Percentiles rank a stretch among this genome's conserved stretches.
These are phyloP conservation scores for Zingel zingel DNA, from an alignment of 2,113 vertebrate genomes.

Conservation along the genomic window DNA sequence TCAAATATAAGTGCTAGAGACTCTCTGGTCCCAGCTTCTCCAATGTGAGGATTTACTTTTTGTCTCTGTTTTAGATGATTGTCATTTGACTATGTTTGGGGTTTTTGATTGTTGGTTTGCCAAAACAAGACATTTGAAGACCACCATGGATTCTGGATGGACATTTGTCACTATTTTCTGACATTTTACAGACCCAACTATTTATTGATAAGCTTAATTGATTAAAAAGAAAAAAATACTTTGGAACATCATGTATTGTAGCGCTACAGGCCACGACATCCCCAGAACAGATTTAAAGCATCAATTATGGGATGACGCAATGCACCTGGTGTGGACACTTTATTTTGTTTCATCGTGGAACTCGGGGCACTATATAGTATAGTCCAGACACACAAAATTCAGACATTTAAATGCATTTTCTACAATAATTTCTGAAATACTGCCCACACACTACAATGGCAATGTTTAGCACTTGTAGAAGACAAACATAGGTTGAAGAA, in stretches of 20 bases:
- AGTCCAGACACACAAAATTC: not conserved
- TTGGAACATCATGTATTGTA: not conserved
- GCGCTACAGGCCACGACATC: not conserved
- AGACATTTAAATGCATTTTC: not conserved
- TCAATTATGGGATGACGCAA: not conserved
- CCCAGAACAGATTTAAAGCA: not conserved
- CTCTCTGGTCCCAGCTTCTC: not conserved
- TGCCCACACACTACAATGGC: too few relatives aligned
- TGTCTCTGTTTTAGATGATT: not conserved
- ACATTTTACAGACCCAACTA: not conserved
- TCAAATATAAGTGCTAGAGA: too few relatives aligned
- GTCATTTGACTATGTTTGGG: not conserved
- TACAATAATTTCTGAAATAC: not conserved
- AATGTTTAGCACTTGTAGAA: too few relatives aligned
- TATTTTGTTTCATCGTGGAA: not conserved
- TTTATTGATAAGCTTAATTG: not conserved
- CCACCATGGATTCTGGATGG: not conserved
- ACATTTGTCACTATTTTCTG: not conserved
- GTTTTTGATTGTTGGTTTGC: not conserved
- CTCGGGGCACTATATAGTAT: not conserved
- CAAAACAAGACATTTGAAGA: not conserved
- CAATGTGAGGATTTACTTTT: not conserved
- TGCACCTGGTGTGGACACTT: not conserved
- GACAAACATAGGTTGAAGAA: too few relatives aligned
- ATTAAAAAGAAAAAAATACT: not conserved